Evolutionary conservation across 2,888 invertebrate species (phyloP).

Genomic region (Drosophila antonietae): DNA sequence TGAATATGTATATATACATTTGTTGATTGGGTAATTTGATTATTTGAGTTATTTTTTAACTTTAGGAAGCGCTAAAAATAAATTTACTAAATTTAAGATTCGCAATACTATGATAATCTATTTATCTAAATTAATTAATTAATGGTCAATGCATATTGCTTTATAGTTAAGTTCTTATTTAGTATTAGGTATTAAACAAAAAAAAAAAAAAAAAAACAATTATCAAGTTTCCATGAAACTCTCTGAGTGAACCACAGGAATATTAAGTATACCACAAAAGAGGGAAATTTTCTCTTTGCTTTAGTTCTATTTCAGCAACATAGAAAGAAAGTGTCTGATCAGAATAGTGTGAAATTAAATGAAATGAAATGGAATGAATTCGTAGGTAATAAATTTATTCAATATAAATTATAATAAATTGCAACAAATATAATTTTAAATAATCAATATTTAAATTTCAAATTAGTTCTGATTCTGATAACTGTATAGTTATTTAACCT

Average conservation of each 20-base stretch:
- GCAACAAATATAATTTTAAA: background rate
- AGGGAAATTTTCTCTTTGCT: background rate
- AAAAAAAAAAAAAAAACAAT: background rate
- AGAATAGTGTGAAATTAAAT: too few relatives aligned
- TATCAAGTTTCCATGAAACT: background rate
- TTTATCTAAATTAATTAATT: too few relatives aligned
- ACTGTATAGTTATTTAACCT: background rate
- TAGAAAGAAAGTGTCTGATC: too few relatives aligned
- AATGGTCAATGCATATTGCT: too few relatives aligned
- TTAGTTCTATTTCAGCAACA: too few relatives aligned
- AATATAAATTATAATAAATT: background rate
- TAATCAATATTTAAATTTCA: background rate
- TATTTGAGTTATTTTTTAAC: too few relatives aligned
- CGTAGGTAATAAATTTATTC: background rate
- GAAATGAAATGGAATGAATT: too few relatives aligned
- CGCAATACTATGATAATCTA: too few relatives aligned
- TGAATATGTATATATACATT: background rate
- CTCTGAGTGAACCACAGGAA: background rate
- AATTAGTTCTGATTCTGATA: too few relatives aligned
- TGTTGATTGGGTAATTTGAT: too few relatives aligned
- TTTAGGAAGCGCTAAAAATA: too few relatives aligned
- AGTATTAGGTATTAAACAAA: background rate
- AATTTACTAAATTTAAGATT: too few relatives aligned
- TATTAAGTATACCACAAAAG: background rate
- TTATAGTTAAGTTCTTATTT: background rate